Base-by-base conservation (phyloP, 2,113 vertebrate genomes). In the Leucoraja erinaceus region DNA sequence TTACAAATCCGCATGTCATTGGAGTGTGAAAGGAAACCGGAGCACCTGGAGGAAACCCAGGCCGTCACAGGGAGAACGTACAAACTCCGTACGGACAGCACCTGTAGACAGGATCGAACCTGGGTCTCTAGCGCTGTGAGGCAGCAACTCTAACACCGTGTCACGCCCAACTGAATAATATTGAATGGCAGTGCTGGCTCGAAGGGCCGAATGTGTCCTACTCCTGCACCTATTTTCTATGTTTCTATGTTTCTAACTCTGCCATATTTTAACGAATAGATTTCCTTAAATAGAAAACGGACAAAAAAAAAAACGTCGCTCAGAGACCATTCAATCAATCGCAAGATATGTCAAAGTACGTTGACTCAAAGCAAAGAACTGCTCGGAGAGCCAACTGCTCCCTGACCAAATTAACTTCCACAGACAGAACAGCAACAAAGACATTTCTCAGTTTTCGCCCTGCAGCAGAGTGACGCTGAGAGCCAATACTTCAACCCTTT, bases 331-430 rank as follows among this genome's bases (percentile, higher is more conserved):
- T 91, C 88, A 91, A 20, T 72, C 90, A 91, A 74, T 91, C 68
- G 72, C 38, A 91, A 91, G 54, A 72, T 28, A 91, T 91, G 90
- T 72, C 90, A 91, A 91, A 72, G 33, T 74, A 72, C 31, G 25
- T 70, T 72, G 90, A 91, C 68, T 54, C 66, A 88, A 91, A 74
- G 33, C 68, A 91, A 74, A 72, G 68, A 54, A 22, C 90, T 72
- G 66, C 90, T 91, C 11, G 63, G 90, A 91, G 90, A 74, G 68
- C 68, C 90, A 91, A 12, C 72, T 91, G 90, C 66, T 91, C 90
- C 90, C 90, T 72, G 54, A 72, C 68, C 68, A 91, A 91, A 91
- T 91, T 91, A 74, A 91, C 68, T 91, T 91, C 38, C 20, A 54
- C 47, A 72, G 22, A 54, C 68, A 91, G 90, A 91, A 72, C 38